A percentile compares a stretch with the other conserved stretches of the same genome.
These are phyloP conservation scores for Dysidea cf. avara DNA, from an alignment of 37 sponge, comb jelly and placozoan species.

Conservation along the genomic window DNA sequence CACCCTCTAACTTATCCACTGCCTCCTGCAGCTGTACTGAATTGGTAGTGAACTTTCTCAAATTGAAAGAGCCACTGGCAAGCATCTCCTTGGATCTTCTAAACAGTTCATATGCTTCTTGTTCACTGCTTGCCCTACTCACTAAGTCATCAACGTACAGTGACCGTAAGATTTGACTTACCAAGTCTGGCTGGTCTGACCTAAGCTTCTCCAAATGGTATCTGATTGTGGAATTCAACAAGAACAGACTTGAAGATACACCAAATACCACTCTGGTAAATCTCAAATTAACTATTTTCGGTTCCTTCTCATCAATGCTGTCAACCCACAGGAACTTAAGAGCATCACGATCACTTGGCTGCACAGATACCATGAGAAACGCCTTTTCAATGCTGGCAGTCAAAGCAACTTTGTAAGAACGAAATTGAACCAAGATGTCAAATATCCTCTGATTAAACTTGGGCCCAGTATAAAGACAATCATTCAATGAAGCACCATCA, in stretches of 20 bases:
- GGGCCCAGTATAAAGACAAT: too few species aligned
- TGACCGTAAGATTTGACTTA: constrained; percentile 10
- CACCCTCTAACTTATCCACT: too few species aligned
- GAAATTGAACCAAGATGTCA: neutral
- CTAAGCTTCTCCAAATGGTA: constrained; percentile 24
- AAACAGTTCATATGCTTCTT: constrained; percentile 25
- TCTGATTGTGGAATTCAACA: constrained; percentile 37
- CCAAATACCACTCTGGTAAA: constrained; percentile 53
- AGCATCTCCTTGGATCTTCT: constrained; percentile 23
- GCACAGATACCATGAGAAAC: constrained; percentile 9
- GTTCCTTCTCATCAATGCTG: constrained; percentile 10
- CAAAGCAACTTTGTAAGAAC: neutral
- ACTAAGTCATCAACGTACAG: constrained; percentile 44
- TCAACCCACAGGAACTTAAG: constrained; percentile 49
- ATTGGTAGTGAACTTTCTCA: constrained; percentile 41
- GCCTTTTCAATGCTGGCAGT: constrained; percentile 1
- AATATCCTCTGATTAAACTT: neutral
- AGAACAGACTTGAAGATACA: constrained; percentile 46
- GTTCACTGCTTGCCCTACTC: constrained; percentile 15
- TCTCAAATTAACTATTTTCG: neutral
- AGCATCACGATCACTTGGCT: constrained; percentile 36
- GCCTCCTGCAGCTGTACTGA: constrained; percentile 10
- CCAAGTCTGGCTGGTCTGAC: constrained; percentile 11
- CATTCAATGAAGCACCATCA: too few species aligned
- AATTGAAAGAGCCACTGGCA: constrained; percentile 37